Percentiles rank a stretch among this genome's conserved stretches.
These are phyloP conservation scores for Phenganax subtilis DNA, from an alignment of 92 coral and sea anemone species.

Conservation along the genomic window DNA sequence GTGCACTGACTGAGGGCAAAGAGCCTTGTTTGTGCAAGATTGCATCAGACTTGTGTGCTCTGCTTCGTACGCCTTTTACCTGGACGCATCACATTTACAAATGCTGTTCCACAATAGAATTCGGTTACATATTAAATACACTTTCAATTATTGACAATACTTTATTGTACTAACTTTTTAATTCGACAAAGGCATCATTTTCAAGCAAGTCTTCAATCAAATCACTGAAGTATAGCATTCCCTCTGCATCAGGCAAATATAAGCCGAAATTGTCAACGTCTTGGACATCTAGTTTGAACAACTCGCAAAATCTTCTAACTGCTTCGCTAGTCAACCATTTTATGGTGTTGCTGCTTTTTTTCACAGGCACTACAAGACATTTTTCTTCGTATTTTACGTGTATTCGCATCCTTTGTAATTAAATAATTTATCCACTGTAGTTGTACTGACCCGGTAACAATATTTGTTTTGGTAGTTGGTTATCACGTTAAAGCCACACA, in stretches of 20 bases:
- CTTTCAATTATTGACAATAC: not conserved
- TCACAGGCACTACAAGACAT: constrained; percentile 81
- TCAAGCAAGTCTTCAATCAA: constrained; percentile 59
- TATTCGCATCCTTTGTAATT: constrained; percentile 52
- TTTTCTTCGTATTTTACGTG: constrained; percentile 57
- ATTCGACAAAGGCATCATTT: constrained; percentile 67
- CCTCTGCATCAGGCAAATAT: constrained; percentile 47
- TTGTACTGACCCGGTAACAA: too few relatives aligned
- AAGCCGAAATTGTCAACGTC: constrained; percentile 31
- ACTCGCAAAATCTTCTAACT: constrained; percentile 12
- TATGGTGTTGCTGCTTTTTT: constrained; percentile 46
- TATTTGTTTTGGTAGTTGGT: too few relatives aligned
- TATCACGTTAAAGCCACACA: not conserved
- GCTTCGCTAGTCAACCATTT: constrained; percentile 72
- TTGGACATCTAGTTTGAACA: constrained; percentile 27
- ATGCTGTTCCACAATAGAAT: too few relatives aligned
- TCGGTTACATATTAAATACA: not conserved
- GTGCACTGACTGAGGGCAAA: too few relatives aligned
- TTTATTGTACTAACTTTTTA: constrained; percentile 48
- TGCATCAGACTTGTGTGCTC: too few relatives aligned
- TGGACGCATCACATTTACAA: too few relatives aligned
- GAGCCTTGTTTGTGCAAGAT: too few relatives aligned
- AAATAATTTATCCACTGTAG: too few relatives aligned
- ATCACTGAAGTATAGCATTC: constrained; percentile 50
- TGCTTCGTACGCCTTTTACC: too few relatives aligned